A percentile compares a stretch with the other conserved stretches of the same genome.
These are phyloP conservation scores for Diuraphis noxia DNA, from an alignment of 1,140 invertebrate species.

Conservation along the genomic window DNA sequence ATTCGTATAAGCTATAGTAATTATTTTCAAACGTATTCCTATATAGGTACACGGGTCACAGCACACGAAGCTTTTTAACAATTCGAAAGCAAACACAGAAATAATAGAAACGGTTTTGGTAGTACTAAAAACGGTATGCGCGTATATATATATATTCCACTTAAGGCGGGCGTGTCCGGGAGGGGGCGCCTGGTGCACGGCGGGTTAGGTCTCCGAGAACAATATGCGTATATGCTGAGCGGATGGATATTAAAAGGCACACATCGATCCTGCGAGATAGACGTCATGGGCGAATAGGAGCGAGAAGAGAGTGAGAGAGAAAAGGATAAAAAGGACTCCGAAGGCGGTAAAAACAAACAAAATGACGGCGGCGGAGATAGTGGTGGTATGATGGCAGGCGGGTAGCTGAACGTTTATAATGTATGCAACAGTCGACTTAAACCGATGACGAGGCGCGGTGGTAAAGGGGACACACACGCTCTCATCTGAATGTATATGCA, in stretches of 20 bases:
- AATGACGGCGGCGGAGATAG: slow-evolving; percentile 38
- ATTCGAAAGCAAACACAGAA: not conserved
- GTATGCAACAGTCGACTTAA: slow-evolving; percentile 54
- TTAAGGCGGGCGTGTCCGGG: not conserved
- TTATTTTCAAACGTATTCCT: not conserved
- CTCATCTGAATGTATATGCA: not conserved
- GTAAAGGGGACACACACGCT: slow-evolving; percentile 1
- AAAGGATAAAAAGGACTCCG: slow-evolving; percentile 46
- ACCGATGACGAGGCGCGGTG: slow-evolving; percentile 1
- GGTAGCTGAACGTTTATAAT: slow-evolving; percentile 38
- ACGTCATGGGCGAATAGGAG: not conserved
- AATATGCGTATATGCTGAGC: slow-evolving; percentile 23
- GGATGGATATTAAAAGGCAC: slow-evolving; percentile 49
- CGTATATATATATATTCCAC: not conserved
- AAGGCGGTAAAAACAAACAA: slow-evolving; percentile 51
- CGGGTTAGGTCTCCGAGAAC: slow-evolving; percentile 21
- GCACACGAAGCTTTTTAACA: not conserved
- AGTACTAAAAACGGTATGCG: not conserved
- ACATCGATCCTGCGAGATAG: slow-evolving; percentile 44
- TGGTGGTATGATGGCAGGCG: not conserved
- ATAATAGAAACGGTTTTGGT: slow-evolving; percentile 15
- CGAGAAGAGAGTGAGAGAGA: slow-evolving; percentile 15
- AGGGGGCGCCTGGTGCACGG: not conserved
- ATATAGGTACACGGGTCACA: not conserved
- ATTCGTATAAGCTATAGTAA: not conserved